phyloP scores from a whole-genome alignment of 2,113 vertebrate genomes.

The Odocoileus virginianus region DNA sequence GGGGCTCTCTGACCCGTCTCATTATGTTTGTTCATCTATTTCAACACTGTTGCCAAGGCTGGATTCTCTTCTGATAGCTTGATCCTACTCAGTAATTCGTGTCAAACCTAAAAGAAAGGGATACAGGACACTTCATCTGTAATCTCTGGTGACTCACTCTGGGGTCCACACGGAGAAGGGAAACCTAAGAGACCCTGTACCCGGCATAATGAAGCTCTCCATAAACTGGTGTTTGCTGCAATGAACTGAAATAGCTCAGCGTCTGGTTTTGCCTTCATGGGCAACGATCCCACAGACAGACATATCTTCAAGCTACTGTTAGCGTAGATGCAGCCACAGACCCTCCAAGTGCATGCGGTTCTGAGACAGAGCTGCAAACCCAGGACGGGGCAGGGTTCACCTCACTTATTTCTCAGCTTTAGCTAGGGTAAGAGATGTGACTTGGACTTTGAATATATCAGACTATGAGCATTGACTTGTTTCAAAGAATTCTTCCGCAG shows the following conservation, averaged over 20 bases:
- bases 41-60: conserved; percentile 27
- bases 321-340: neutral
- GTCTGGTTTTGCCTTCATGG: neutral
- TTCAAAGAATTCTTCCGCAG: neutral
- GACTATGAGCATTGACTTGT: neutral
- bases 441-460: neutral
- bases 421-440: neutral
- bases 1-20: conserved; percentile 32
- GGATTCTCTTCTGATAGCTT: conserved; percentile 47
- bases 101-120: conserved; percentile 33
- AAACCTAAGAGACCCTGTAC: neutral
- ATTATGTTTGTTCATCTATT: conserved; percentile 52
- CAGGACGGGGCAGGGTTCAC: neutral
- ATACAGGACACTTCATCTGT: neutral
- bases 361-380: neutral
- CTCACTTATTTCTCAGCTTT: neutral
- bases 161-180: neutral
- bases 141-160: neutral
- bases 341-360: neutral
- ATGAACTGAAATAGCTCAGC: neutral
- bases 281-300: neutral
- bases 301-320: fast-evolving
- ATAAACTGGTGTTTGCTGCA: neutral
- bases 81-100: conserved; percentile 40
- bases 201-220: neutral